A percentile compares a stretch with the other conserved stretches of the same genome.
These are phyloP conservation scores for Coecobrya sp. DNA, from an alignment of 2,888 invertebrate genomes.

Conservation along the genomic window DNA sequence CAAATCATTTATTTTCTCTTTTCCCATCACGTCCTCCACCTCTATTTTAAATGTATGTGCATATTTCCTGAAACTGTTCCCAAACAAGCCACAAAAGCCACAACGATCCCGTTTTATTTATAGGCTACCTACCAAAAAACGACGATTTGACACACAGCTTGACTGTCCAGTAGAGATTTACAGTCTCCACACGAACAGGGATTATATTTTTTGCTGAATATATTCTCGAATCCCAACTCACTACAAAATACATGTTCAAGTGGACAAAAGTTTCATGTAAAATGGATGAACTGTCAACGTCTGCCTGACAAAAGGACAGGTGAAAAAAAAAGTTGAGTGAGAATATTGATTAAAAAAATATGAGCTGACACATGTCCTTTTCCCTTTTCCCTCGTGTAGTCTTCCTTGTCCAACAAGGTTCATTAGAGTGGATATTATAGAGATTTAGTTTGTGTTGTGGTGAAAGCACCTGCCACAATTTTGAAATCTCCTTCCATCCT, in stretches of 20 bases:
- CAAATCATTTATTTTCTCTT: slow-evolving; percentile 15
- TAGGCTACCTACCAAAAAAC: no score
- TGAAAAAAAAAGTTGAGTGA: neutral
- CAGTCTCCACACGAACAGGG: neutral
- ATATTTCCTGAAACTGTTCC: no score
- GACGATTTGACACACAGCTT: neutral
- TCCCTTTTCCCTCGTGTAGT: no score
- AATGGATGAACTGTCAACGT: neutral
- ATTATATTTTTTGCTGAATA: slow-evolving; percentile 2
- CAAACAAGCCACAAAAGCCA: no score
- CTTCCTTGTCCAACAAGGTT: neutral
- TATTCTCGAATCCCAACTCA: neutral
- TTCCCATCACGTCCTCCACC: no score
- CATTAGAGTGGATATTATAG: neutral
- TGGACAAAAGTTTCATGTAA: neutral
- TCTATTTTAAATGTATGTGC: no score
- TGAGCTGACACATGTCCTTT: no score
- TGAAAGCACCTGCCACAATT: slow-evolving; percentile 17
- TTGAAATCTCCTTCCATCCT: neutral
- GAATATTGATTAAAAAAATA: no score
- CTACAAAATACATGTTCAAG: neutral
- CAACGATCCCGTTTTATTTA: no score
- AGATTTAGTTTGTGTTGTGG: neutral
- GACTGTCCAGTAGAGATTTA: neutral
- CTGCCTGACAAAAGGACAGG: slow-evolving; percentile 21